Base-by-base conservation (phyloP, 2,888 invertebrate genomes). In the Eilema sororculum region DNA sequence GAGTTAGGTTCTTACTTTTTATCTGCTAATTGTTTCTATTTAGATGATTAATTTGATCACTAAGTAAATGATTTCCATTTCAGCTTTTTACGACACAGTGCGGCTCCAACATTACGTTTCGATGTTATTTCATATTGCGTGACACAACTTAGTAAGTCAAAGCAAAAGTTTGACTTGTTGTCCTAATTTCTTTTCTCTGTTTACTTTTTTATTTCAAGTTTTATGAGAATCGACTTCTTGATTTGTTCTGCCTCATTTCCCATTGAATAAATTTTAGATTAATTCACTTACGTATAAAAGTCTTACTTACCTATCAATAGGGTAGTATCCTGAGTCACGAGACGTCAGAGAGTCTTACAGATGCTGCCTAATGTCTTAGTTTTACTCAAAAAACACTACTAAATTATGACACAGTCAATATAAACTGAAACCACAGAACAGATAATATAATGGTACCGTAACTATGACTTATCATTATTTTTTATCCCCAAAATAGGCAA, bases 151-250 rank as follows among this genome's bases (percentile, higher is more conserved):
- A 90, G 91, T 94, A 92, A 93, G 88, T 93, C 93, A 93, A 85
- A 87, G 83, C 82, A 82, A 88, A 90, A 90, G 84, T 92, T 91
- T 88, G 91, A 89, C 89, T 91, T 91, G 90, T 91, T 91, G 89
- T 88, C 91, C 91, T 91, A 91, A 93, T 94, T 93, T 91, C 85
- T 88, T 90, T 93, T 90, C 83, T 87, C 79, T 89, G 87, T 89
- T 84, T 87, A 89, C 91, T 90, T 90, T 89, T 91, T 89, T 86
- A 84, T 89, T 89, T 85, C 81, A 79, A 82, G 86, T 87, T 92
- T 91, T 90, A 91, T 89, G 88, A 86, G 88, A 86, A 88, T 89
- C 84, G 86, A 83, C 83, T 85, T 87, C 84, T 87, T 91, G 89
- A 91, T 91, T 92, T 91, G 90, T 89, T 80, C 79, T 74, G 74